phyloP scores from a whole-genome alignment of 2,797 vertebrate genomes.

The Tenualosa thibaudeaui region DNA sequence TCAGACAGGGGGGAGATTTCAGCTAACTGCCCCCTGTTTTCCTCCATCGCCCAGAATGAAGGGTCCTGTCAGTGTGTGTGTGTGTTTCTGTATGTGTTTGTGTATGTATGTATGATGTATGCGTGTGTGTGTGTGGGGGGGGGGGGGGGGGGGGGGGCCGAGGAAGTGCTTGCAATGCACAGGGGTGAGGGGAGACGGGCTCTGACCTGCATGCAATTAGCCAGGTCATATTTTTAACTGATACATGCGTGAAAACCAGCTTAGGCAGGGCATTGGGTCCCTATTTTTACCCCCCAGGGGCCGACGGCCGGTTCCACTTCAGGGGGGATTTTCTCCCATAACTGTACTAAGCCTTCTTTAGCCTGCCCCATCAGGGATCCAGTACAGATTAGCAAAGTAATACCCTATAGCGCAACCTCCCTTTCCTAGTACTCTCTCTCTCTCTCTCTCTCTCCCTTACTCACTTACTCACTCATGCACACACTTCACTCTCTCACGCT shows the following conservation, averaged over 20 bases:
- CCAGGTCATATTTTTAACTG: slow-evolving; percentile 78
- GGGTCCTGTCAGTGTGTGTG: neutral
- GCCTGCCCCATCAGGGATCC: slow-evolving; percentile 69
- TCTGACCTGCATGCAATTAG: slow-evolving; percentile 71
- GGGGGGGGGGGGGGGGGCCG: slow-evolving; percentile 14
- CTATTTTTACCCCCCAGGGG: slow-evolving; percentile 78
- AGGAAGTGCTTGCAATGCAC: slow-evolving; percentile 61
- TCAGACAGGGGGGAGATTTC: neutral
- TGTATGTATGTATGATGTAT: slow-evolving; percentile 13
- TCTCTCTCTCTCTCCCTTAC: neutral
- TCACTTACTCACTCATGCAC: neutral
- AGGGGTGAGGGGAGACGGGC: slow-evolving; percentile 50
- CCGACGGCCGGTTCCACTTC: slow-evolving; percentile 68
- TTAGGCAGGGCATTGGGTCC: slow-evolving; percentile 72
- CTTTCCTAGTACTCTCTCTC: slow-evolving; percentile 27
- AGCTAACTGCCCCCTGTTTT: neutral
- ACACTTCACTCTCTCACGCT: neutral
- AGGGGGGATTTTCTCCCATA: slow-evolving; percentile 72
- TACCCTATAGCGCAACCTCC: slow-evolving; percentile 59
- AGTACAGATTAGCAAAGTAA: slow-evolving; percentile 71
- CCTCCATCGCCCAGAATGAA: neutral
- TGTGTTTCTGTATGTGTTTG: neutral
- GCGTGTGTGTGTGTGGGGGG: slow-evolving; percentile 27
- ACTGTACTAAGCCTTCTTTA: slow-evolving; percentile 74
- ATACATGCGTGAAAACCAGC: slow-evolving; percentile 76